Evolutionary conservation across 2,113 vertebrate genomes (phyloP), one percentile per base, ranked within the genome.

Genomic region (Leptocoma aspasia): DNA sequence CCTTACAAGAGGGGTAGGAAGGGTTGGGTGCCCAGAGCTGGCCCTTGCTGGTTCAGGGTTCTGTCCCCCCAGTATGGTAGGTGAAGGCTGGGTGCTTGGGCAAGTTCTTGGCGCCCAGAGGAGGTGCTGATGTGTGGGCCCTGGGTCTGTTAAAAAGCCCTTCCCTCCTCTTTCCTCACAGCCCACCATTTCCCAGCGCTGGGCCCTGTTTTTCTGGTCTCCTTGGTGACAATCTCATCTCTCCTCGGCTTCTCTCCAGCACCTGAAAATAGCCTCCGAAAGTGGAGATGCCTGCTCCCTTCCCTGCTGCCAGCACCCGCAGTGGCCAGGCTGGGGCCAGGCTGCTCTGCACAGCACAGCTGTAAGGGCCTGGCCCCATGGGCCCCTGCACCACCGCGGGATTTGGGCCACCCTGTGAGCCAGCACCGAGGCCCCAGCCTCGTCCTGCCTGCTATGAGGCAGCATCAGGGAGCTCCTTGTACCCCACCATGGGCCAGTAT

Each of bases 211-310:
- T 96, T 88, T 95, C 78, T 0, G 21, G 94, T 95, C 95, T 95
- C 95, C 96, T 95, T 97, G 94, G 95, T 90, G 81, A 96, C 95
- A 94, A 92, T 95, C 94, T 95, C 63, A 45, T 91, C 17, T 27
- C 86, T 94, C 73, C 63, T 95, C 39, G 86, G 97, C 94, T 97
- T 95, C 69, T 93, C 90, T 97, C 96, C 91, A 94, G 90, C 82
- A 56, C 92, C 94, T 96, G 96, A 95, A 97, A 96, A 97, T 94
- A 97, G 97, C 95, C 20, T 3, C 79, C 41, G 94, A 96, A 97
- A 97, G 94, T 52, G 87, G 96, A 97, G 96, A 95, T 93, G 95
- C 89, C 71, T 92, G 54, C 65, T 71, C 53, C 60, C 30, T 64
- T 78, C 57, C 71, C 72, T 12, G 68, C 87, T 90, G 92, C 92